These are phyloP conservation scores for Rhysida immarginata DNA, from an alignment of 1,140 invertebrate species.

Conservation along the genomic window DNA sequence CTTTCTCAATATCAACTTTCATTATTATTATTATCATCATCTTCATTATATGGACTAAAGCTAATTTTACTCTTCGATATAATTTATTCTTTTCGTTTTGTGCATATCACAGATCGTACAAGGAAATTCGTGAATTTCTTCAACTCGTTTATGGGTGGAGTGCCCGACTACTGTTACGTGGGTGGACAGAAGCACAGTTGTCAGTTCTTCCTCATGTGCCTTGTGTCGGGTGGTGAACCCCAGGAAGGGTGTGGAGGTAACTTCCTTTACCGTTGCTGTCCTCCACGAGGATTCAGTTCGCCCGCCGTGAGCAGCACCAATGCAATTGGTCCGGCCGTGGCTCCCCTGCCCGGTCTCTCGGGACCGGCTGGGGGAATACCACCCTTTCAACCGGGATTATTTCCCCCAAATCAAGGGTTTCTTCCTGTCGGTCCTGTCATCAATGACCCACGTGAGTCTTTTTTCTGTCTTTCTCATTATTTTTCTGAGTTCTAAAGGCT, in stretches of 20 bases:
- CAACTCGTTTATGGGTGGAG: conserved; percentile 1
- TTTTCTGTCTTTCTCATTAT: no score
- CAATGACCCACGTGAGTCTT: conserved; percentile 44
- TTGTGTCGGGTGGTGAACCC: conserved; percentile 73
- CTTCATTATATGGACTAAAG: no score
- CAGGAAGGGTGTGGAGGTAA: conserved; percentile 66
- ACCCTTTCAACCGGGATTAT: neutral
- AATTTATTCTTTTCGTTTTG: neutral
- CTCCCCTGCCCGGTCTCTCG: conserved; percentile 33
- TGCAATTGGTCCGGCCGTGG: conserved; percentile 43
- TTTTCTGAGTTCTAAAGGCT: no score
- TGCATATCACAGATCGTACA: conserved; percentile 4
- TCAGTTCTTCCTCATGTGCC: conserved; percentile 83
- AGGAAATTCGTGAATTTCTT: conserved; percentile 1
- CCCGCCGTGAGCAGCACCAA: conserved; percentile 17
- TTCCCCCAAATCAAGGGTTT: conserved; percentile 9
- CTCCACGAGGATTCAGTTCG: conserved; percentile 17
- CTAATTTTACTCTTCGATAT: no score
- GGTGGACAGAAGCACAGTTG: conserved; percentile 52
- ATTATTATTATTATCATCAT: no score
- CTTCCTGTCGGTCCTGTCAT: conserved; percentile 16
- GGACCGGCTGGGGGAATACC: neutral
- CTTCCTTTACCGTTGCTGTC: conserved; percentile 73
- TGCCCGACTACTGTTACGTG: conserved; percentile 17
- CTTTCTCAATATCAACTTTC: no score